phyloP scores from a whole-genome alignment of 1,140 invertebrate species.

The Apis laboriosa region DNA sequence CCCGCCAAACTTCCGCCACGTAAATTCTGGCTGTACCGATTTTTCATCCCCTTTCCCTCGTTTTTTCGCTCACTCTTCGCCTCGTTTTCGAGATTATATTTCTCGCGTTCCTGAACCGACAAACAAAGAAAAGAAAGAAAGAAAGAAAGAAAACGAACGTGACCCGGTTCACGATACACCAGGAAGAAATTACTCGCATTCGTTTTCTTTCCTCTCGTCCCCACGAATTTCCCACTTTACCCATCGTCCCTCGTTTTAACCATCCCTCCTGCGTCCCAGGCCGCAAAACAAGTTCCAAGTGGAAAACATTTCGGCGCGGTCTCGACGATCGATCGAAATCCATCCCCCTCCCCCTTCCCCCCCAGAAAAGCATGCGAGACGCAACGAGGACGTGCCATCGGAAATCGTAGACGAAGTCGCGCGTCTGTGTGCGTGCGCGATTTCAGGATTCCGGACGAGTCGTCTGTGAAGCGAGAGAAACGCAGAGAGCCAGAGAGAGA shows the following conservation, averaged over 20 bases:
- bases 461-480: constrained; percentile 1
- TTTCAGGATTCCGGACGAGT: constrained; percentile 23
- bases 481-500: neutral
- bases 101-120: neutral
- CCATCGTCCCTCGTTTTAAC: too few relatives aligned
- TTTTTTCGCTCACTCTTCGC: neutral
- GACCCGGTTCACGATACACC: neutral
- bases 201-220: too few relatives aligned
- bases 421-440: constrained; percentile 1
- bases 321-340: constrained; percentile 8
- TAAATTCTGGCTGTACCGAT: constrained; percentile 13
- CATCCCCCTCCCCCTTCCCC: too few relatives aligned
- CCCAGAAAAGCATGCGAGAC: constrained; percentile 12
- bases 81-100: neutral
- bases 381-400: neutral
- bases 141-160: neutral
- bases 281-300: neutral
- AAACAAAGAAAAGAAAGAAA: too few relatives aligned
- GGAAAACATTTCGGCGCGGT: neutral
- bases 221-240: too few relatives aligned
- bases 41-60: neutral
- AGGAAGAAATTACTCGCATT: neutral
- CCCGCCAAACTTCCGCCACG: neutral
- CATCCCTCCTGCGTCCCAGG: neutral
- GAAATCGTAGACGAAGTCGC: constrained; percentile 22